phyloP scores from a whole-genome alignment of 2,113 vertebrate species.

The Strigops habroptila region DNA sequence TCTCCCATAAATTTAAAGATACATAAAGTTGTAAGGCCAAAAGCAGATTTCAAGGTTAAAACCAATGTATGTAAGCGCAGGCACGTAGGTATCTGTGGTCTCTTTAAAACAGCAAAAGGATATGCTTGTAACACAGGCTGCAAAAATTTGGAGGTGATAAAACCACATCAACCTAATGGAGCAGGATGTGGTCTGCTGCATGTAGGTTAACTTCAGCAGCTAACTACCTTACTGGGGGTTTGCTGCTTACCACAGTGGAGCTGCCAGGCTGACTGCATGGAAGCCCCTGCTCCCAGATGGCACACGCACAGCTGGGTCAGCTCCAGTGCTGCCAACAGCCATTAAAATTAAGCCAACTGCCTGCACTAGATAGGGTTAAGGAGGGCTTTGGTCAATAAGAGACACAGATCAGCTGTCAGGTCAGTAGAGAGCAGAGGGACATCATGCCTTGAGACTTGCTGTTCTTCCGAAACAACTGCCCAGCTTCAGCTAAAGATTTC shows the following conservation, averaged over 20 bases:
- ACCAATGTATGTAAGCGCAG: not conserved
- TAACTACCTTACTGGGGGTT: not conserved
- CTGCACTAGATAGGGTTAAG: fast-evolving
- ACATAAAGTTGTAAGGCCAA: not conserved
- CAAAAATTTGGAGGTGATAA: not conserved
- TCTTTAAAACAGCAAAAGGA: not conserved
- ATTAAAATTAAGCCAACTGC: not conserved
- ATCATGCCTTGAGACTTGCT: not conserved
- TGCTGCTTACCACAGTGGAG: not conserved
- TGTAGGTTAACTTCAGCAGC: not conserved
- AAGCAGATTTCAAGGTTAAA: not conserved
- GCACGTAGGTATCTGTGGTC: not conserved
- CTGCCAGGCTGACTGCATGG: fast-evolving
- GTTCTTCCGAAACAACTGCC: not conserved
- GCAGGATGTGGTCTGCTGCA: not conserved
- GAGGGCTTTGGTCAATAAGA: not conserved
- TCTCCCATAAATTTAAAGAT: not conserved
- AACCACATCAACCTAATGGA: not conserved
- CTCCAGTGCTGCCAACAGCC: fast-evolving
- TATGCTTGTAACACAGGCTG: not conserved
- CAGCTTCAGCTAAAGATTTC: not conserved
- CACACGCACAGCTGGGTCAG: not conserved
- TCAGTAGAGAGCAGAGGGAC: not conserved
- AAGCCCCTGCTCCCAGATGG: not conserved
- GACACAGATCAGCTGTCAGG: not conserved